A percentile compares a stretch with the other conserved stretches of the same genome.
Evolutionary conservation across 2,113 vertebrate species (phyloP).

Genomic region (Anguilla rostrata): DNA sequence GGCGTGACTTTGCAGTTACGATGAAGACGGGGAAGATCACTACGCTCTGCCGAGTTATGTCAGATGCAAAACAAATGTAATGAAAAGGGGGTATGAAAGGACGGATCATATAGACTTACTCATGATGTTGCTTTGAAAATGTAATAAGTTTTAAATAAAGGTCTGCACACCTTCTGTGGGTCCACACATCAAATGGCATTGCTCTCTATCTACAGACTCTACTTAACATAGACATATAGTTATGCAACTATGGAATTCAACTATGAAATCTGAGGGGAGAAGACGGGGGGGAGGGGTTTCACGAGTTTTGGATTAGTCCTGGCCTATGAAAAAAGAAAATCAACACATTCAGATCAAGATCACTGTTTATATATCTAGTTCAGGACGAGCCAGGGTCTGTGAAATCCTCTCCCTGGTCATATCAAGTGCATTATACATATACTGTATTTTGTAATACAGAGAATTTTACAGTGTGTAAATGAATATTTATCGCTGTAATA

Average conservation of each 20-base stretch:
- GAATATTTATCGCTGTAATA: conserved; percentile 70
- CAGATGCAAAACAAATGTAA: conserved; percentile 45
- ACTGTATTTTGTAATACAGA: conserved; percentile 75
- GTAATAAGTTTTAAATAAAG: not conserved
- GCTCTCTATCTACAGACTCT: conserved; percentile 46
- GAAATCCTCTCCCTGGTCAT: conserved; percentile 60
- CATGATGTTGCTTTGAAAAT: conserved; percentile 33
- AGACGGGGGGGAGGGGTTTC: conserved; percentile 44
- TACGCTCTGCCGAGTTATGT: not conserved
- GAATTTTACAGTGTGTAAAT: conserved; percentile 69
- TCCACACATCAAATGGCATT: not conserved
- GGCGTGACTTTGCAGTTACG: not conserved
- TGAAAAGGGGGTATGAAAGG: not conserved
- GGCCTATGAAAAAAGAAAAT: conserved; percentile 43
- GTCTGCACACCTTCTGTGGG: not conserved
- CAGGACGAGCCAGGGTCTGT: conserved; percentile 54
- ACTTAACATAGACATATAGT: conserved; percentile 63
- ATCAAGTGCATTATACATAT: conserved; percentile 75
- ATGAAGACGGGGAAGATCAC: not conserved
- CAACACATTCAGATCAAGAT: conserved; percentile 33
- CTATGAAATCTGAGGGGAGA: not conserved
- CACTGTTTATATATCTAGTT: not conserved
- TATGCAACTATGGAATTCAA: conserved; percentile 67
- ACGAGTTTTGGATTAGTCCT: conserved; percentile 50
- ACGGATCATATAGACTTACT: conserved; percentile 2